Percentiles rank a stretch among this genome's conserved stretches.
phyloP scores from a whole-genome alignment of 2,113 vertebrate species.

The Coptodon bakossiorum region DNA sequence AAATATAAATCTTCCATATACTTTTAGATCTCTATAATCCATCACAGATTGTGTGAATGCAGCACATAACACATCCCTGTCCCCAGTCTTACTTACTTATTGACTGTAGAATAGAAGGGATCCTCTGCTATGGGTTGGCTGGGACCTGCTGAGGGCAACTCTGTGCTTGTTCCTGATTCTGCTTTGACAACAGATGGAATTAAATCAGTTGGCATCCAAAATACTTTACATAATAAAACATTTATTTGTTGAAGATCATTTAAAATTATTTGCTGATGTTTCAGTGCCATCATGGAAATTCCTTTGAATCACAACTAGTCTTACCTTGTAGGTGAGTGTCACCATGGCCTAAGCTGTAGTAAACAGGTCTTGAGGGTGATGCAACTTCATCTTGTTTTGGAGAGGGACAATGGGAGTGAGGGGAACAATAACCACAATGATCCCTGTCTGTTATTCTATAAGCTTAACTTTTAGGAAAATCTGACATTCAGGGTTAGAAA shows the following conservation, averaged over 20 bases:
- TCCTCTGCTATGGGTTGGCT: background rate
- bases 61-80: background rate
- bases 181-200: background rate
- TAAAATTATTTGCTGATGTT: background rate
- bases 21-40: background rate
- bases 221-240: background rate
- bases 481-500: background rate
- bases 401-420: background rate
- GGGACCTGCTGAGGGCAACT: fast-evolving
- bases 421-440: fast-evolving
- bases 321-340: background rate
- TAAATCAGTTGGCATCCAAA: background rate
- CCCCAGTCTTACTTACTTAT: fast-evolving
- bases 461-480: background rate
- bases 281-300: background rate
- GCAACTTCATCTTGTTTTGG: fast-evolving
- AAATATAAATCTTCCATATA: background rate
- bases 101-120: background rate
- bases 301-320: background rate
- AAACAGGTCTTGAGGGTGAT: background rate
- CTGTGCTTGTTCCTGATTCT: background rate
- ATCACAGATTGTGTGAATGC: background rate
- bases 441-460: background rate
- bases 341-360: background rate
- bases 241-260: background rate